Conservation (phyloP, 2,113 vertebrate genomes). For the Muntiacus reevesi region DNA sequence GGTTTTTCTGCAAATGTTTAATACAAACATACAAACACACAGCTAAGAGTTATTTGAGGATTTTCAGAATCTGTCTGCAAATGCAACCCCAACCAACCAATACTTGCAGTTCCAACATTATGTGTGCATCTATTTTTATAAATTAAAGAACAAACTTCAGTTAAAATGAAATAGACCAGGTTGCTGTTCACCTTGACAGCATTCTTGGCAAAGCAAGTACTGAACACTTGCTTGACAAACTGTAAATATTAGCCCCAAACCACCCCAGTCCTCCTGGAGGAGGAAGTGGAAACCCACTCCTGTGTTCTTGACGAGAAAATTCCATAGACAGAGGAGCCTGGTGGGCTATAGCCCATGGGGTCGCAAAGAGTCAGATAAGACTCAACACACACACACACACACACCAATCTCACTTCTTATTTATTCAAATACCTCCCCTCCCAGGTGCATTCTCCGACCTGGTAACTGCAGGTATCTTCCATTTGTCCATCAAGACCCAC, state of each 20-base stretch:
- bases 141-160: not conserved
- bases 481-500: not conserved
- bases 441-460: rapidly evolving
- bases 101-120: not conserved
- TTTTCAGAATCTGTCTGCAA: not conserved
- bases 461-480: not conserved
- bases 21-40: not conserved
- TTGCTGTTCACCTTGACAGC: not conserved
- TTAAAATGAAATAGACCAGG: not conserved
- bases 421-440: rapidly evolving
- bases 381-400: not conserved
- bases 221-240: not conserved
- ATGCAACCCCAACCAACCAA: not conserved
- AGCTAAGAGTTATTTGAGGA: not conserved
- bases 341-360: not conserved
- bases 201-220: not conserved
- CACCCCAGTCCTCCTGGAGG: not conserved
- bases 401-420: too few relatives aligned
- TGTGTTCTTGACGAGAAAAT: not conserved
- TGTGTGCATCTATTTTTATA: not conserved
- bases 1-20: not conserved
- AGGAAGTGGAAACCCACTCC: not conserved
- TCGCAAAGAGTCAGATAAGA: not conserved
- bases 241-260: not conserved
- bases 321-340: not conserved